Evolutionary conservation across 2,888 invertebrate genomes (phyloP).

Genomic region (Timandra comae): DNA sequence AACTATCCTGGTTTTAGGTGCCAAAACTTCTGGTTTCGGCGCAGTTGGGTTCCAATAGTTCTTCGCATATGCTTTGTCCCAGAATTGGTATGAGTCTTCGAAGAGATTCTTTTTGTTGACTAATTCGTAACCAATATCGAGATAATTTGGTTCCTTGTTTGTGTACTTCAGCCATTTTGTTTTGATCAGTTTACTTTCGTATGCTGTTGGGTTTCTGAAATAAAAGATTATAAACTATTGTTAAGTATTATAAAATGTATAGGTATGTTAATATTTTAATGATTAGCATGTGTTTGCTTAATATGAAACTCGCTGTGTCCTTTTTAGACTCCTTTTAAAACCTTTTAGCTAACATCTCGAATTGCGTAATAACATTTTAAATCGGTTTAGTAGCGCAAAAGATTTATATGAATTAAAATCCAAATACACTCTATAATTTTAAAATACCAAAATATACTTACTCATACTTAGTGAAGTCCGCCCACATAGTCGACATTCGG

Average conservation of each 20-base stretch:
- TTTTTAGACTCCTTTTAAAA: too few species aligned
- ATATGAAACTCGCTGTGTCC: too few species aligned
- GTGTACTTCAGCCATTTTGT: constrained; percentile 51
- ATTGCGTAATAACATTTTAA: too few species aligned
- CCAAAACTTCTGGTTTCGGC: constrained; percentile 17
- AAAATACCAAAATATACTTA: too few species aligned
- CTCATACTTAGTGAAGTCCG: constrained; percentile 58
- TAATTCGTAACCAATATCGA: constrained; percentile 45
- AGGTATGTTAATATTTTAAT: constrained; percentile 1
- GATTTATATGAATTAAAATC: too few species aligned
- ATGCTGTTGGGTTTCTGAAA: constrained; percentile 61
- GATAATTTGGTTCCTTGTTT: constrained; percentile 41
- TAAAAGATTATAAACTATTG: not conserved
- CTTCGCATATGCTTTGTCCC: constrained; percentile 53
- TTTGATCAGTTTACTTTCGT: constrained; percentile 45
- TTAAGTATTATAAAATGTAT: too few species aligned
- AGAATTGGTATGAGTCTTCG: constrained; percentile 42
- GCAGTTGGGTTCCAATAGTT: constrained; percentile 52
- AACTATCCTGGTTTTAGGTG: not conserved
- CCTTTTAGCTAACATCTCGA: too few species aligned
- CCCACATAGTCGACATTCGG: constrained; percentile 59
- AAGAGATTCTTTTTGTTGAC: constrained; percentile 44
- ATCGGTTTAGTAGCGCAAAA: too few species aligned
- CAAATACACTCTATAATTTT: too few species aligned
- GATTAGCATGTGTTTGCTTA: too few species aligned